Evolutionary conservation across 2,113 vertebrate genomes (phyloP).

Genomic region (Crotalus helleri): DNA sequence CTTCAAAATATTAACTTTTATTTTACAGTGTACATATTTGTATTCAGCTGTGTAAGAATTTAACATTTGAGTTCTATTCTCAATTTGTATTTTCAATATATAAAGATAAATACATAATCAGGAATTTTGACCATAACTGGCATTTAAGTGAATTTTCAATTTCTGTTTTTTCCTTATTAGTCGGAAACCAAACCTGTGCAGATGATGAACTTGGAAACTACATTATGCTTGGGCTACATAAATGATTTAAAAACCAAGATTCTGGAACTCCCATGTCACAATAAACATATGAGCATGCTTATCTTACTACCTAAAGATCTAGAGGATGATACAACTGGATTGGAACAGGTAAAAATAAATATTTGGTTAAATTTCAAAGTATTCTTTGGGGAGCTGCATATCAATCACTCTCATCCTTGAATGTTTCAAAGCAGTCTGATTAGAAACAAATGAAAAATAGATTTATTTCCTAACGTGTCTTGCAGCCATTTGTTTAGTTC

Average conservation of each 20-base stretch:
- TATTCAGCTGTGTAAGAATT: background rate
- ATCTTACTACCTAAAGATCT: constrained; percentile 83
- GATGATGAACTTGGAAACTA: constrained; percentile 82
- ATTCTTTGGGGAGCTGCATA: background rate
- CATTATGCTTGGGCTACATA: constrained; percentile 72
- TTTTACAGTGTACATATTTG: background rate
- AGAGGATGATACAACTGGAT: constrained; percentile 79
- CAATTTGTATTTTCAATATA: background rate
- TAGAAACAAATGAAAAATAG: constrained; percentile 6
- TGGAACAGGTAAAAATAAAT: constrained; percentile 79
- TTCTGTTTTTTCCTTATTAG: constrained; percentile 61
- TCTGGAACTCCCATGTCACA: constrained; percentile 88
- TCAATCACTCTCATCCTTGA: background rate
- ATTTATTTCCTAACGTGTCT: background rate
- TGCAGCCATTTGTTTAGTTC: background rate
- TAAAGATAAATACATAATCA: background rate
- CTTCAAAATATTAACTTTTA: background rate
- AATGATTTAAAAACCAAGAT: constrained; percentile 74
- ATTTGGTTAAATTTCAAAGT: background rate
- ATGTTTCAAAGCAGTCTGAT: background rate
- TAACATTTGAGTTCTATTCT: background rate
- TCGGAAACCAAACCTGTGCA: constrained; percentile 79
- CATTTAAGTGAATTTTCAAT: background rate
- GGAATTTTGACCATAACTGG: background rate
- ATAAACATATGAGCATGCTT: constrained; percentile 90